phyloP scores from a whole-genome alignment of 2,888 invertebrate species.

The Oligia fasciuncula region DNA sequence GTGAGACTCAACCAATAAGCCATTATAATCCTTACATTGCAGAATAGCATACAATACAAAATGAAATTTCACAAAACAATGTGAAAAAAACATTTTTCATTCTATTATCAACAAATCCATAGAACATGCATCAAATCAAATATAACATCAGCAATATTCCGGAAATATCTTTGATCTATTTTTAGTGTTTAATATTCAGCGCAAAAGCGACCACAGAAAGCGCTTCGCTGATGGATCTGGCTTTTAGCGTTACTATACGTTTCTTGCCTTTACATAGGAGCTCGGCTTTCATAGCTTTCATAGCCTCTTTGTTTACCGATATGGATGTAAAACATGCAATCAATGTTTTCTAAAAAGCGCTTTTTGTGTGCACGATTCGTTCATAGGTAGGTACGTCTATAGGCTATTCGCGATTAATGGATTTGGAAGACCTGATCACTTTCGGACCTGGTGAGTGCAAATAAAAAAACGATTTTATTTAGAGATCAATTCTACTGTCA shows the following conservation, averaged over 20 bases:
- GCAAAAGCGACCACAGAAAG: constrained; percentile 71
- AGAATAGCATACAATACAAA: neutral
- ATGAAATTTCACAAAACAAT: neutral
- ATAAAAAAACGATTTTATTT: neutral
- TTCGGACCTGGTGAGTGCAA: too few species aligned
- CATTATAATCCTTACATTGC: too few species aligned
- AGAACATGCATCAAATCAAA: constrained; percentile 7
- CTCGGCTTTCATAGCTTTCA: constrained; percentile 71
- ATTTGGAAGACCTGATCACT: neutral
- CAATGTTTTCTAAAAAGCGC: constrained; percentile 69
- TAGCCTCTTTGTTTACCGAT: constrained; percentile 74
- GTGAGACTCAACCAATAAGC: too few species aligned
- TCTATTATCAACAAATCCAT: neutral
- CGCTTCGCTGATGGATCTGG: constrained; percentile 73
- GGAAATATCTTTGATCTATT: constrained; percentile 58
- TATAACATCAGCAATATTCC: constrained; percentile 10
- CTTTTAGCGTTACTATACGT: constrained; percentile 75
- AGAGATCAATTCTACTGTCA: neutral
- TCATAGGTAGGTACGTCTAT: neutral
- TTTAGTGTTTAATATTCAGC: constrained; percentile 69
- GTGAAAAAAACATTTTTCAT: neutral
- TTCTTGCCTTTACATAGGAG: constrained; percentile 67
- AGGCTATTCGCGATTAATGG: neutral
- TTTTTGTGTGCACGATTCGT: constrained; percentile 38
- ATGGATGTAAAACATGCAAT: constrained; percentile 69